Conservation (phyloP, 2,113 vertebrate species). For the Gymnocephalus cernua region DNA sequence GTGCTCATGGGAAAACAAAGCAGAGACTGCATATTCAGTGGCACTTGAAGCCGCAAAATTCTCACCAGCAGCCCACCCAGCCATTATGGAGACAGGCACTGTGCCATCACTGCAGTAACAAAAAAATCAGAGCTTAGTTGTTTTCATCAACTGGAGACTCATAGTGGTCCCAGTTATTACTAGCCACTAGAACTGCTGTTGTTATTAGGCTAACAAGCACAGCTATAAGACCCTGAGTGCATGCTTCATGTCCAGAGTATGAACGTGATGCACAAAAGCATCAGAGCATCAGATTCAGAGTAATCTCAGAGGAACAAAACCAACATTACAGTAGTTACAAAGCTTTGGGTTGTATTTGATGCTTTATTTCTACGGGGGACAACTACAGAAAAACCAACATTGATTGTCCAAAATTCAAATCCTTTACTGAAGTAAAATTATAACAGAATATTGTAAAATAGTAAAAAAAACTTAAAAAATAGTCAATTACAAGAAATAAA, state of each 20-base stretch:
- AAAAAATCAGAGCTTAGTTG: conserved; percentile 42
- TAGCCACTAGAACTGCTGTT: conserved; percentile 41
- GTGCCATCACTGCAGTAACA: conserved; percentile 56
- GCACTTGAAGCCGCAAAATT: conserved; percentile 59
- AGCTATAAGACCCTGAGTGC: conserved; percentile 21
- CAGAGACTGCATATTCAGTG: conserved; percentile 45
- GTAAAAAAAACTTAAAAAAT: background rate
- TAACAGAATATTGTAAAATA: no score
- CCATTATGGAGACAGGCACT: conserved; percentile 48
- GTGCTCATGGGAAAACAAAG: conserved; percentile 47
- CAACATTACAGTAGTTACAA: conserved; percentile 37
- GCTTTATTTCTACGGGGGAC: conserved; percentile 29
- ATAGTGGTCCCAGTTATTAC: conserved; percentile 47
- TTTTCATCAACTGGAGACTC: conserved; percentile 50
- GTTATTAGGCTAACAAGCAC: conserved; percentile 62
- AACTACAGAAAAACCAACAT: conserved; percentile 7
- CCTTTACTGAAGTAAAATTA: background rate
- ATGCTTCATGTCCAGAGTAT: conserved; percentile 21
- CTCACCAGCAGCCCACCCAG: conserved; percentile 53
- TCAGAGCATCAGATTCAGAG: conserved; percentile 23
- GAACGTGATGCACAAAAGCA: conserved; percentile 44
- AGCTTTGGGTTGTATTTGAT: conserved; percentile 24
- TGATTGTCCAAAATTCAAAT: background rate
- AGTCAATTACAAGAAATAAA: background rate
- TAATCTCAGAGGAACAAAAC: conserved; percentile 31